Conservation (phyloP, 2,888 invertebrate species). For the Tiphia femorata region DNA sequence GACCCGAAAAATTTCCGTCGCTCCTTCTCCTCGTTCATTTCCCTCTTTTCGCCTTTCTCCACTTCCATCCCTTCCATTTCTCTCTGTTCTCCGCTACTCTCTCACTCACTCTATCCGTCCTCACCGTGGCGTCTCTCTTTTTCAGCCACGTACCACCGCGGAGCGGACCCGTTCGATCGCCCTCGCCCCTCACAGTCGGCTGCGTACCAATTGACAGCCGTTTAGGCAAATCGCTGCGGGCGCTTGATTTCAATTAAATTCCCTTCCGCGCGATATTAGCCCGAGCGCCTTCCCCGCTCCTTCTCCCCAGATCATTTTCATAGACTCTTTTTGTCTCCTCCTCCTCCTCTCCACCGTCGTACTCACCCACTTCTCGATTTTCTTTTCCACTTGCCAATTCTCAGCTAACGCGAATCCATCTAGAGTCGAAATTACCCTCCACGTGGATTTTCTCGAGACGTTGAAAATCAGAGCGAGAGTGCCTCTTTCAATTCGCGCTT, state of each 20-base stretch:
- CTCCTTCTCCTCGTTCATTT: not conserved
- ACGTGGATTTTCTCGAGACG: too few species aligned
- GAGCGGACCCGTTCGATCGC: slow-evolving; percentile 4
- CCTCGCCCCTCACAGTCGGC: not conserved
- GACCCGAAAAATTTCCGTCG: slow-evolving; percentile 13
- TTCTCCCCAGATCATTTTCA: too few species aligned
- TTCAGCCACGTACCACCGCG: too few species aligned
- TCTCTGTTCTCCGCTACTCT: not conserved
- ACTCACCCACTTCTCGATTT: not conserved
- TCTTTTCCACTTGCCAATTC: slow-evolving; percentile 3
- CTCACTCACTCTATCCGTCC: not conserved
- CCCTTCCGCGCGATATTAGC: slow-evolving; percentile 35
- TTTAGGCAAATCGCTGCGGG: slow-evolving; percentile 53
- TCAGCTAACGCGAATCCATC: too few species aligned
- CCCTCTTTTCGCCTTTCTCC: not conserved
- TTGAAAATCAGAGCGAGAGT: too few species aligned
- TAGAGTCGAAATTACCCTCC: too few species aligned
- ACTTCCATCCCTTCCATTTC: not conserved
- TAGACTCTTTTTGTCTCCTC: not conserved
- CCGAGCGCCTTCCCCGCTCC: too few species aligned
- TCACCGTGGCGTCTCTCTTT: not conserved
- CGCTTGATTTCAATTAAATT: slow-evolving; percentile 56
- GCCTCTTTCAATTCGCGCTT: too few species aligned
- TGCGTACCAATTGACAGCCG: slow-evolving; percentile 50
- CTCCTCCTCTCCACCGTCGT: not conserved